phyloP scores from a whole-genome alignment of 2,888 invertebrate species.

The Protodeltote pygarga region DNA sequence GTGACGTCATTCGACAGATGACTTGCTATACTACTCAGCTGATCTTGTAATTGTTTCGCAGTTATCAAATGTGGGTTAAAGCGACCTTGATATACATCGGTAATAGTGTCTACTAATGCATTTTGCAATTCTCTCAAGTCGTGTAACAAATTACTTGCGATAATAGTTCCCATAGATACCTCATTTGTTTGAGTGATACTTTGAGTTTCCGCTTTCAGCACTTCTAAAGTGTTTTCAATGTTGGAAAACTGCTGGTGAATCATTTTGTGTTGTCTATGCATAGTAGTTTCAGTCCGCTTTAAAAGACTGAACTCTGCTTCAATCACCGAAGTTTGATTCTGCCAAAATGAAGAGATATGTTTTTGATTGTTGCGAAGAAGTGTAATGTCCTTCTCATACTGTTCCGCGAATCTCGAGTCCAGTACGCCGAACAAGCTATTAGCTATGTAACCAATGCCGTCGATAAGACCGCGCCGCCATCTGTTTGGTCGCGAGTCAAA shows the following conservation, averaged over 20 bases:
- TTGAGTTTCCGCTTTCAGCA: slow-evolving; percentile 1
- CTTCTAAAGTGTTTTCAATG: not conserved
- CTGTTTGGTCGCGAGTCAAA: not conserved
- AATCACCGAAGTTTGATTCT: slow-evolving; percentile 1
- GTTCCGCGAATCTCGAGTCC: slow-evolving; percentile 2
- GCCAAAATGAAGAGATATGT: not conserved
- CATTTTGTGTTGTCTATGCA: not conserved
- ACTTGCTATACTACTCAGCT: slow-evolving; percentile 1
- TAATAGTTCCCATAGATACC: not conserved
- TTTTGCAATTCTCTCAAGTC: not conserved
- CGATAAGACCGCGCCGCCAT: not conserved
- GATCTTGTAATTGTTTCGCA: not conserved
- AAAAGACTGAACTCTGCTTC: slow-evolving; percentile 1
- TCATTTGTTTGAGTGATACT: not conserved
- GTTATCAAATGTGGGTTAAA: slow-evolving; percentile 1
- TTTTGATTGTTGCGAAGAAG: slow-evolving; percentile 3
- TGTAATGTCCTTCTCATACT: not conserved
- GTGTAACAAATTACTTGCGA: not conserved
- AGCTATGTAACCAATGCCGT: slow-evolving; percentile 1
- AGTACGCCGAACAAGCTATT: slow-evolving; percentile 3
- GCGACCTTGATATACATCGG: slow-evolving; percentile 1
- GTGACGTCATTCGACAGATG: not conserved
- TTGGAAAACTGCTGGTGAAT: not conserved
- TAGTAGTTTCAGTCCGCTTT: not conserved
- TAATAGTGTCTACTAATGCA: not conserved